A percentile compares a stretch with the other conserved stretches of the same genome.
phyloP scores from a whole-genome alignment of 1,140 invertebrate species.

The Phthorimaea operculella region DNA sequence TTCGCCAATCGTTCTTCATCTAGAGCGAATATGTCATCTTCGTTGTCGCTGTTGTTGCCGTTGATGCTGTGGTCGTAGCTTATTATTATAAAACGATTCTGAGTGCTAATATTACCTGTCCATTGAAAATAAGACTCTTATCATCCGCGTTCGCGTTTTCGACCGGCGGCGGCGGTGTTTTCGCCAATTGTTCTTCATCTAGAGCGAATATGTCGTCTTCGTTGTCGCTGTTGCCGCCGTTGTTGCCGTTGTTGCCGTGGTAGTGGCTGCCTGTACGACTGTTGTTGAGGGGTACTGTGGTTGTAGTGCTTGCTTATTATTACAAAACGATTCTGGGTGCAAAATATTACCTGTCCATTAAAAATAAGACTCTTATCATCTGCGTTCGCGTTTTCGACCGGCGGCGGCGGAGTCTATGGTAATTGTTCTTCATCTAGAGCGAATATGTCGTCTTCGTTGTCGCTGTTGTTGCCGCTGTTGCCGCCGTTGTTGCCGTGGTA shows the following conservation, averaged over 20 bases:
- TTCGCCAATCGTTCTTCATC: slow-evolving; percentile 48
- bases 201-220: slow-evolving; percentile 55
- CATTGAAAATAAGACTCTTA: slow-evolving; percentile 21
- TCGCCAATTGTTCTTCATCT: slow-evolving; percentile 49
- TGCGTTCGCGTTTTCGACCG: slow-evolving; percentile 13
- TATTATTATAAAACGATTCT: too few relatives aligned
- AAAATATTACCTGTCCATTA: slow-evolving; percentile 35
- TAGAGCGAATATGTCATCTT: slow-evolving; percentile 52
- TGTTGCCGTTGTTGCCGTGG: background rate
- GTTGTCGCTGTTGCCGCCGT: slow-evolving; percentile 19
- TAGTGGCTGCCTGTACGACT: background rate
- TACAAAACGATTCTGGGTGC: too few relatives aligned
- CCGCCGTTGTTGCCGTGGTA: background rate
- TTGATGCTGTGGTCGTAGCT: too few relatives aligned
- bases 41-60: slow-evolving; percentile 20
- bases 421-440: slow-evolving; percentile 50
- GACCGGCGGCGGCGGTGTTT: slow-evolving; percentile 3
- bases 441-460: slow-evolving; percentile 52
- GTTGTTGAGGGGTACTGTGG: too few relatives aligned
- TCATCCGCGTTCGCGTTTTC: slow-evolving; percentile 35
- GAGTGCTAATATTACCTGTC: slow-evolving; percentile 20
- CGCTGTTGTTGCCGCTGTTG: slow-evolving; percentile 15
- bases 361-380: slow-evolving; percentile 29
- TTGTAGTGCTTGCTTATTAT: too few relatives aligned
- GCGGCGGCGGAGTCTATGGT: slow-evolving; percentile 14